phyloP scores from a whole-genome alignment of 2,797 vertebrate genomes.

The Coendou prehensilis region DNA sequence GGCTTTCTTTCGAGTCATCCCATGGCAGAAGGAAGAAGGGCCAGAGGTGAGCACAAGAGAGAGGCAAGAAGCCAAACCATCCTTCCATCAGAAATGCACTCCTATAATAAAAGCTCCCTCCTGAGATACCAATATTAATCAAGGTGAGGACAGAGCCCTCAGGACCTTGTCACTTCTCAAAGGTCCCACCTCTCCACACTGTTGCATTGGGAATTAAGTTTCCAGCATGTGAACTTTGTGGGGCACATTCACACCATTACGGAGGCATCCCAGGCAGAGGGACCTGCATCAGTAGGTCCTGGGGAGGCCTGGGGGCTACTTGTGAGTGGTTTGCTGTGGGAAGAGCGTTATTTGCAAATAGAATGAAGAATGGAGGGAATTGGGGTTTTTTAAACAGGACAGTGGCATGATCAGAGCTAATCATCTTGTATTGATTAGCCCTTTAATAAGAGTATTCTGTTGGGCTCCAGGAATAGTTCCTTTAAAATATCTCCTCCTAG shows the following conservation, averaged over 20 bases:
- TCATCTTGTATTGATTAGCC: constrained; percentile 19
- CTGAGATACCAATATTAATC: no score
- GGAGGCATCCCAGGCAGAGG: background rate
- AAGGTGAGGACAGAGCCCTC: background rate
- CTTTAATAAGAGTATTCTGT: background rate
- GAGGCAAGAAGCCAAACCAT: background rate
- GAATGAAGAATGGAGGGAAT: background rate
- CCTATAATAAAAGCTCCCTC: background rate
- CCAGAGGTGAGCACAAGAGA: background rate
- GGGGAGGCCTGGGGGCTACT: background rate
- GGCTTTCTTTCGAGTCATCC: background rate
- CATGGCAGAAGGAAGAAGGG: background rate
- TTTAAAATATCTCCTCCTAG: constrained; percentile 37
- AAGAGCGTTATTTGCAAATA: background rate
- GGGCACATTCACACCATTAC: background rate
- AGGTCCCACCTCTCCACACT: background rate
- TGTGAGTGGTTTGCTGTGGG: background rate
- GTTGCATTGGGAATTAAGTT: background rate
- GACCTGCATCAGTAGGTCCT: background rate
- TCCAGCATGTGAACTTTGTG: background rate
- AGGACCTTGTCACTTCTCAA: background rate
- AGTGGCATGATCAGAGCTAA: background rate
- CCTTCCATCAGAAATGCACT: background rate
- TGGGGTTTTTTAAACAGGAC: background rate
- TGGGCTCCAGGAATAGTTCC: constrained; percentile 51